Evolutionary conservation across 2,888 invertebrate genomes (phyloP), one percentile per base, ranked within the genome.

Genomic region (Latrodectus hesperus): DNA sequence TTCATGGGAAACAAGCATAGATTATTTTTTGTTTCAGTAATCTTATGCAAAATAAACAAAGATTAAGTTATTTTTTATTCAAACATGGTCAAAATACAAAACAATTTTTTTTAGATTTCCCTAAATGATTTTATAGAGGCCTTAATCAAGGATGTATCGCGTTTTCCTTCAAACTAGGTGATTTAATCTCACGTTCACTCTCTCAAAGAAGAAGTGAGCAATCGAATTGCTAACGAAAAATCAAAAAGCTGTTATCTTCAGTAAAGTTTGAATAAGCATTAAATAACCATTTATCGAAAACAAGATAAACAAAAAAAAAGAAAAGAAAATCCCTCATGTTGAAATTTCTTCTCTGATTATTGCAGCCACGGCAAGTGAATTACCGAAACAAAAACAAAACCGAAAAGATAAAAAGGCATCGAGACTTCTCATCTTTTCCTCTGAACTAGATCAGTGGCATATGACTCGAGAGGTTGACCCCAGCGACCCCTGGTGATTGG

Each of bases 361-460:
- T 71, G 64, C 71, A 60, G 55, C 38, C 38, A 3, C 26, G 77
- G 77, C 84, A 51, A 76, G 60, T 73, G 81, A 67, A 52, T 74
- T 81, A 65, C 74, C 49, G 72, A 51, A 71, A 17, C 72, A 64
- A 53, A 64, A 81, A 73, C 72, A 84, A 65, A 17, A 52, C 12
- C 51, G n/a, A 53, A 53, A 51, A 17, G 17, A 60, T 12, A 60
- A 71, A 70, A 72, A 67, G n/a, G 64, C 60, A 12, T 60, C 60
- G 12, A 60, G 12, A 60, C 51, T 60, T 84, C 84, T 84, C 77
- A 65, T 84, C 78, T 68, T 78, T 78, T 52, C 65, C 73, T 76
- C 76, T 81, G 81, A 87, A 87, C 86, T 87, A 77, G 86, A 87
- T 87, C 81, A 87, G 86, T 87, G 81, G 86, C 86, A 81, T 87